Base-by-base conservation (phyloP, 2,113 vertebrate genomes). In the Microcebus ravelobensis region DNA sequence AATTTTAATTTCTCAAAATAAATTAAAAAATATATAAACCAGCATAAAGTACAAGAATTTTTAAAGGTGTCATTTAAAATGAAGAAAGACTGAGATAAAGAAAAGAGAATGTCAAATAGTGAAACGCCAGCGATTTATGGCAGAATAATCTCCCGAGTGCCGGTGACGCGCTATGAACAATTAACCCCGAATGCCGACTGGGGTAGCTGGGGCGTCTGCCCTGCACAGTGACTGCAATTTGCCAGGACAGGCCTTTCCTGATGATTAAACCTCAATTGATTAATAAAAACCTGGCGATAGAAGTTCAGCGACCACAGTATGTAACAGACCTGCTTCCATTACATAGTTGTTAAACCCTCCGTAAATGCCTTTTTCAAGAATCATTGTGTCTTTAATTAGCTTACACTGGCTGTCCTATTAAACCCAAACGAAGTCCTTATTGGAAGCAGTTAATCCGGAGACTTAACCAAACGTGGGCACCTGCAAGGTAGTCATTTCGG, bases 351-450 rank as follows among this genome's bases (percentile, higher is more conserved):
- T 97, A 96, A 97, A 91, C 29, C 67, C 80, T 91, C 82, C 74
- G 94, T 88, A 96, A 98, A 98, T 85, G 97, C 89, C 95, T 87
- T 94, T 97, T 97, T 95, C 94, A 96, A 91, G 96, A 96, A 89
- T 84, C 90, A 77, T 88, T 97, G 90, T 87, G 87, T 97, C 96
- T 98, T 97, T 97, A 98, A 97, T 98, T 98, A 97, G 79, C 80
- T 95, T 61, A 96, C 85, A 84, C 82, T 91, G 76, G 65, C 71
- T 97, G 61, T 96, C 97, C 81, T 96, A 93, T 98, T 98, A 98
- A 98, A 97, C 86, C 83, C 84, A 97, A 98, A 98, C 98, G 96
- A 97, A 98, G 96, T 94, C 45, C 88, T 87, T 96, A 94, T 96
- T 98, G 95, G 67, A 97, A 94, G 90, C 88, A 77, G 95, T 98